Base-by-base conservation (phyloP, 2,113 vertebrate species). In the Hippolais icterina region DNA sequence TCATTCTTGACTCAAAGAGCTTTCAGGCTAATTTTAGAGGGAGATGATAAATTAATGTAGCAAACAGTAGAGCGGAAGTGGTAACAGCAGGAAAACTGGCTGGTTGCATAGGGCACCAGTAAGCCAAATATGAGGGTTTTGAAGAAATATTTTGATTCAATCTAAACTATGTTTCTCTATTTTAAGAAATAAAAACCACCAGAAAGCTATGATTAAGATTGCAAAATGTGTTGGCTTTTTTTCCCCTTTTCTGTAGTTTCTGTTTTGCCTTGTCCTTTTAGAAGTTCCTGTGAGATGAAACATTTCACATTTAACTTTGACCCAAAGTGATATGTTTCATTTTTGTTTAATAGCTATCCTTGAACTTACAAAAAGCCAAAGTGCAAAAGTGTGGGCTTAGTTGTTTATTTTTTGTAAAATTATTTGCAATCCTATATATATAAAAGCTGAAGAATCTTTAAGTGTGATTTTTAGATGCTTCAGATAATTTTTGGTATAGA, bases 141-240 rank as follows among this genome's bases (percentile, higher is more conserved):
- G 44, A 78, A 93, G 53, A 50, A 56, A 33, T 54, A 46, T 72
- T 94, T 90, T 93, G 33, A 92, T 83, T 92, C 54, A 57, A 31
- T 54, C 63, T 50, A 92, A 94, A 95, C 47, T 63, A 41, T 56
- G 37, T 20, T 87, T 86, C 64, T 75, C 64, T 94, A 79, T 96
- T 83, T 92, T 81, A 81, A 92, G 92, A 86, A 75, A 77, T 31
- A 74, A 74, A 72, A 68, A 22, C 1, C 24, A 83, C 47, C 33
- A 60, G 75, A 91, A 87, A 79, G 69, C 87, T 96, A 93, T 94
- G 46, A 95, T 93, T 97, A 93, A 91, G 87, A 91, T 46, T 93
- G 49, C 65, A 93, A 93, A 85, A 91, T 83, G 13, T 61, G 22
- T 70, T 84, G 25, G 42, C 24, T 33, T 28, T 63, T 56, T 64